Percentiles rank a stretch among this genome's conserved stretches.
phyloP scores from a whole-genome alignment of 2,797 vertebrate genomes.

The Pseudomugil gertrudae region DNA sequence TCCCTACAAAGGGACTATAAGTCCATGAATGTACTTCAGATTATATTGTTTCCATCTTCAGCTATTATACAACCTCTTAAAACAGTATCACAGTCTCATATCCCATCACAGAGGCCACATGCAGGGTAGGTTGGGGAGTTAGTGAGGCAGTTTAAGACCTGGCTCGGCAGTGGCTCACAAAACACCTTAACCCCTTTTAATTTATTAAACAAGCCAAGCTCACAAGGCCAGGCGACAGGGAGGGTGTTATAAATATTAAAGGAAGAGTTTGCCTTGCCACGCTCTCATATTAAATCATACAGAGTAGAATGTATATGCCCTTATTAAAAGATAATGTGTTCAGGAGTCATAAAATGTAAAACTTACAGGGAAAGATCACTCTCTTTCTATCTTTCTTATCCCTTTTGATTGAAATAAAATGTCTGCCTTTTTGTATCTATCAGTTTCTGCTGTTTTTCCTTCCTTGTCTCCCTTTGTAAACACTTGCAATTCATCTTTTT shows the following conservation, averaged over 20 bases:
- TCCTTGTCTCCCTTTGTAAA: slow-evolving; percentile 28
- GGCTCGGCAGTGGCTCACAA: slow-evolving; percentile 52
- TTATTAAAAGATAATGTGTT: slow-evolving; percentile 85
- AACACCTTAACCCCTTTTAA: slow-evolving; percentile 68
- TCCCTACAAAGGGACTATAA: neutral
- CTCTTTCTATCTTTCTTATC: slow-evolving; percentile 27
- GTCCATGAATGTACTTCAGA: neutral
- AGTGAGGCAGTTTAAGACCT: slow-evolving; percentile 41
- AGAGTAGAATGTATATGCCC: slow-evolving; percentile 78
- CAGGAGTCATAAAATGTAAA: slow-evolving; percentile 72
- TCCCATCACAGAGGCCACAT: slow-evolving; percentile 14
- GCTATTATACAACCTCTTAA: slow-evolving; percentile 9
- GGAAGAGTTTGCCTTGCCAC: slow-evolving; percentile 75
- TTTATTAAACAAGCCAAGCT: slow-evolving; percentile 78
- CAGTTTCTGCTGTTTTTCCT: slow-evolving; percentile 41
- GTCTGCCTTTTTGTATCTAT: slow-evolving; percentile 52
- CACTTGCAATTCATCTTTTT: slow-evolving; percentile 27
- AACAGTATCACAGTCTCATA: slow-evolving; percentile 13
- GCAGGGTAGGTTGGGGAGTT: slow-evolving; percentile 40
- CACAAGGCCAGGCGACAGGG: slow-evolving; percentile 61
- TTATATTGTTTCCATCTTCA: slow-evolving; percentile 16
- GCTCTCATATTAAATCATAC: slow-evolving; percentile 80
- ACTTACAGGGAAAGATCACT: slow-evolving; percentile 53
- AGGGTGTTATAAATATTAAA: slow-evolving; percentile 82
- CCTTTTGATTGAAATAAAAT: slow-evolving; percentile 40